These are phyloP conservation scores for Chaetura pelagica DNA, from an alignment of 2,113 vertebrate genomes.

Conservation along the genomic window DNA sequence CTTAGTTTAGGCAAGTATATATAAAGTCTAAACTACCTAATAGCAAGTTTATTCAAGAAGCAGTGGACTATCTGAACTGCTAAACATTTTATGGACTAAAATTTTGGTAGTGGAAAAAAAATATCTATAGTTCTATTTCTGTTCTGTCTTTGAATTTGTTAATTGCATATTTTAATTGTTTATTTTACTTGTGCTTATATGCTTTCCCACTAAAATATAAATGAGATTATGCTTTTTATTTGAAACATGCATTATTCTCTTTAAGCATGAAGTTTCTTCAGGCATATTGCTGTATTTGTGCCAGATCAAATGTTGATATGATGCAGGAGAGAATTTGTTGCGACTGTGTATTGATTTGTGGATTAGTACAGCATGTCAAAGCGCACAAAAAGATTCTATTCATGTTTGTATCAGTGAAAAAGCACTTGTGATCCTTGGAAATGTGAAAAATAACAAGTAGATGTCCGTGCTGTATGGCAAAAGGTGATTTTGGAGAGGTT, in stretches of 20 bases:
- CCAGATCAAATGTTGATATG: constrained; percentile 56
- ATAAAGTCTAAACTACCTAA: background rate
- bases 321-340: constrained; percentile 11
- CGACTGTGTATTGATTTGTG: constrained; percentile 53
- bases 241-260: constrained; percentile 54
- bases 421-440: constrained; percentile 8
- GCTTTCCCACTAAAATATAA: constrained; percentile 35
- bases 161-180: constrained; percentile 53
- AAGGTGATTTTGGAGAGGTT: background rate
- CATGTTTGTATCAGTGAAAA: constrained; percentile 6
- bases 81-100: constrained; percentile 34
- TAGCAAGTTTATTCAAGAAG: constrained; percentile 31
- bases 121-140: constrained; percentile 8
- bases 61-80: background rate
- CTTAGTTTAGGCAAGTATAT: background rate
- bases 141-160: constrained; percentile 46
- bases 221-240: constrained; percentile 6
- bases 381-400: constrained; percentile 26
- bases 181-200: constrained; percentile 46
- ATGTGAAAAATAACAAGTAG: background rate
- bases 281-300: constrained; percentile 65
- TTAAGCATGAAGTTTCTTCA: constrained; percentile 50
- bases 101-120: constrained; percentile 11
- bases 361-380: constrained; percentile 27
- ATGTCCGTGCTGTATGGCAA: background rate